Evolutionary conservation across 2,797 vertebrate species (phyloP), one percentile per base, ranked within the genome.

Genomic region (Propithecus perrieri): DNA sequence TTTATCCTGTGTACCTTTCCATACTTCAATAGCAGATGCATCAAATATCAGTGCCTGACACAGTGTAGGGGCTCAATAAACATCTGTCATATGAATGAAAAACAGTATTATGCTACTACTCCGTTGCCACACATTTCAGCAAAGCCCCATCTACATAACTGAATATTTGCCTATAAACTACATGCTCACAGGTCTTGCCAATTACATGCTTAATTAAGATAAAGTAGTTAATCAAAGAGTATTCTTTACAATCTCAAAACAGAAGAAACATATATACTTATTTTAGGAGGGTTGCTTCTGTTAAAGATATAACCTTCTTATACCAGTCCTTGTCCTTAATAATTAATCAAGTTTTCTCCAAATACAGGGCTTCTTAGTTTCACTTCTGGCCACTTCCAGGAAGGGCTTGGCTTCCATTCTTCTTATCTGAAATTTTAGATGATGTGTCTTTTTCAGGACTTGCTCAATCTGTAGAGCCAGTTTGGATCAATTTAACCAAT

Each of bases 401-500:
- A 98, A 97, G 93, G 81, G 76, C 76, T 81, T 95, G 93, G 96
- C 97, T 97, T 95, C 90, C 85, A 91, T 90, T 97, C 92, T 97
- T 96, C 83, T 97, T 94, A 96, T 95, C 96, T 95, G 97, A 97
- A 97, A 97, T 97, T 97, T 96, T 97, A 97, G 95, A 95, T 92
- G 91, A 75, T 87, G 59, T 90, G 67, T 87, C 93, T 83, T 97
- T 97, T 96, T 94, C 85, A 97, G 85, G 12, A 83, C 57, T 91
- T 95, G 92, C 81, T 95, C 96, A 97, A 93, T 97, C 81, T 96
- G 88, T 96, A 95, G 79, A 96, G 72, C 89, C 69, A 92, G 65
- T 78, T 89, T 87, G 97, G 97, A 95, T 95, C 72, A 92, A 85
- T 74, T 96, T 89, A 98, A 93, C 71, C 72, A 97, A 78, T 87